phyloP scores from a whole-genome alignment of 2,888 invertebrate genomes.

The Perizoma affinitatum region DNA sequence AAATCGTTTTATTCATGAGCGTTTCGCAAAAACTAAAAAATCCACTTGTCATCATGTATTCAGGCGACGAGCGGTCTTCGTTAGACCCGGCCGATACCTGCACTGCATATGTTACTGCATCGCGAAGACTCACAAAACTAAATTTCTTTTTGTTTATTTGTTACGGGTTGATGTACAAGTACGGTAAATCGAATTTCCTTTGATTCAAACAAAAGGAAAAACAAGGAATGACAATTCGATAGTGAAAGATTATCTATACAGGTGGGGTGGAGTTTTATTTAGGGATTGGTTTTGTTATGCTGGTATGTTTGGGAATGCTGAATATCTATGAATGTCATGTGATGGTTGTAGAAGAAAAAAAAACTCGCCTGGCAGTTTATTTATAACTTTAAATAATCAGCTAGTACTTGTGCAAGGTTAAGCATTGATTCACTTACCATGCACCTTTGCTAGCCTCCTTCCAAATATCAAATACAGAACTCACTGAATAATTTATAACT shows the following conservation, averaged over 20 bases:
- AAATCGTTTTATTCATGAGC: conserved; percentile 48
- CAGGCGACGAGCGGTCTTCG: conserved; percentile 71
- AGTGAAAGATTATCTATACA: conserved; percentile 28
- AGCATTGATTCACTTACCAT: background rate
- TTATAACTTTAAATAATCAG: too few relatives aligned
- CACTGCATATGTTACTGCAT: conserved; percentile 78
- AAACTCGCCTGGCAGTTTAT: too few relatives aligned
- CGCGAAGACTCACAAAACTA: conserved; percentile 65
- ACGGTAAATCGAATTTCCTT: conserved; percentile 77
- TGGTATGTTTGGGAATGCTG: background rate
- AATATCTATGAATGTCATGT: too few relatives aligned
- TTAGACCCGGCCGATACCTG: conserved; percentile 77
- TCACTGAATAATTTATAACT: conserved; percentile 29
- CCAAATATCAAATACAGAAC: conserved; percentile 4
- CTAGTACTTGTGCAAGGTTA: too few relatives aligned
- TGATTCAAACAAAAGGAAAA: conserved; percentile 66
- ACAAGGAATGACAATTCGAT: conserved; percentile 52
- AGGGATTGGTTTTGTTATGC: conserved; percentile 4
- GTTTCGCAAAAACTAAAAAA: conserved; percentile 39
- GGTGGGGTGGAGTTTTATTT: conserved; percentile 18
- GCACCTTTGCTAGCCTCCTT: too few relatives aligned
- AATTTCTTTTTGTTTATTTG: conserved; percentile 76
- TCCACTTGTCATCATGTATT: conserved; percentile 73
- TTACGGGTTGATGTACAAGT: conserved; percentile 69
- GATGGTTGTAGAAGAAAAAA: too few relatives aligned